Percentiles rank a stretch among this genome's conserved stretches.
Evolutionary conservation across 2,797 vertebrate genomes (phyloP).

Genomic region (Melanotaenia trifasciata): DNA sequence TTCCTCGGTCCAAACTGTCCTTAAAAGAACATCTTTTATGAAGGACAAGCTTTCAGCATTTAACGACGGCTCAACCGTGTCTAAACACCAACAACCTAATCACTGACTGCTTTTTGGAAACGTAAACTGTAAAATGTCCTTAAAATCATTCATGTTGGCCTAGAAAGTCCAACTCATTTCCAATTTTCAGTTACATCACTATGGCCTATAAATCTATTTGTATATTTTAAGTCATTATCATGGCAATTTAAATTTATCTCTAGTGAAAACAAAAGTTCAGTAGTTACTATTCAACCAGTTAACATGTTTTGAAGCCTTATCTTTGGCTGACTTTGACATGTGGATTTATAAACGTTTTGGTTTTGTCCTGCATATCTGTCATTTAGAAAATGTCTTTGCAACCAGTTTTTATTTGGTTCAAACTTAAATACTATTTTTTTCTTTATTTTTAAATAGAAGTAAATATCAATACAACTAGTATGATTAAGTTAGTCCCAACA

Average conservation of each 20-base stretch:
- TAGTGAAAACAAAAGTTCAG: not conserved
- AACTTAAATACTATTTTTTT: not conserved
- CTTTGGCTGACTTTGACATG: not conserved
- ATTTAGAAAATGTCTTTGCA: not conserved
- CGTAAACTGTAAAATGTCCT: not conserved
- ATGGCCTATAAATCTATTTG: not conserved
- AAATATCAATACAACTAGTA: not conserved
- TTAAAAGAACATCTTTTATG: not conserved
- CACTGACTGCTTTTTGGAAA: not conserved
- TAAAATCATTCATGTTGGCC: not conserved
- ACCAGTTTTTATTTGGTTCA: not conserved
- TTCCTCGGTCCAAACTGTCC: too few species aligned
- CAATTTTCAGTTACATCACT: not conserved
- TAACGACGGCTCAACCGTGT: not conserved
- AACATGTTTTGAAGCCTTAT: not conserved
- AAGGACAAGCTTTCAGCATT: not conserved
- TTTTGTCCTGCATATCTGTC: not conserved
- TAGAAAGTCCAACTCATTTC: not conserved
- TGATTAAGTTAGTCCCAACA: not conserved
- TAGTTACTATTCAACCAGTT: not conserved
- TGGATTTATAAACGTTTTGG: not conserved
- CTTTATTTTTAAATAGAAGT: not conserved
- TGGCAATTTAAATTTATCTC: not conserved
- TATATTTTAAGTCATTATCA: not conserved
- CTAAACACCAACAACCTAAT: not conserved